phyloP scores from a whole-genome alignment of 2,113 vertebrate species.

The Rafetus swinhoei region DNA sequence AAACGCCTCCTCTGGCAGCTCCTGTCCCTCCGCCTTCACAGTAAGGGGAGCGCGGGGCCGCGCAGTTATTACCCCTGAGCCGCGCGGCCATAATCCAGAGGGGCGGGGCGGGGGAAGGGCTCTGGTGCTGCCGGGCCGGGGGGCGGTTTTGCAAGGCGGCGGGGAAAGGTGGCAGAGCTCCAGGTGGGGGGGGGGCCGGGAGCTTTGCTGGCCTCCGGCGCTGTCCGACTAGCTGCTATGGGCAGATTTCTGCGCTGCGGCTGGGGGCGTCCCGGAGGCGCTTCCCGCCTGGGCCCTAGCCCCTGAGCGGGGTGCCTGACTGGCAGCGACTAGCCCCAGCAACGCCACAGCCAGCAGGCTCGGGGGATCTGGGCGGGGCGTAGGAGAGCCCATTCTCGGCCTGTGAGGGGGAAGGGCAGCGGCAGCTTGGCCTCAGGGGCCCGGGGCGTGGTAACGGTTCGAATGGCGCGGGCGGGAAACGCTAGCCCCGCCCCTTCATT shows the following conservation, averaged over 20 bases:
- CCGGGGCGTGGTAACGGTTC: too few species aligned
- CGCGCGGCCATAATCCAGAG: too few species aligned
- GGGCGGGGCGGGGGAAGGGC: too few species aligned
- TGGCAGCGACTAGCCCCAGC: too few species aligned
- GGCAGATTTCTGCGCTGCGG: too few species aligned
- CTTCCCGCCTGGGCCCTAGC: neutral
- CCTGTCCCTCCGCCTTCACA: neutral
- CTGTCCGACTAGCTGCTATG: too few species aligned
- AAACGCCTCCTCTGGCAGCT: neutral
- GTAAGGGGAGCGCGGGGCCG: neutral
- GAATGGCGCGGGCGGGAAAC: neutral
- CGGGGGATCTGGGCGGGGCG: neutral
- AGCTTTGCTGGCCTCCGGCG: too few species aligned
- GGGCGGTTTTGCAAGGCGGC: too few species aligned
- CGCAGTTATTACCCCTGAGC: rapidly evolving
- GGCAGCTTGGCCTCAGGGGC: rapidly evolving
- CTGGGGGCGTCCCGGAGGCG: rapidly evolving
- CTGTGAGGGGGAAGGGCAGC: rapidly evolving
- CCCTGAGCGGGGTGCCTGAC: too few species aligned
- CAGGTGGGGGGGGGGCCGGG: too few species aligned
- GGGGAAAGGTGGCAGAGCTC: too few species aligned
- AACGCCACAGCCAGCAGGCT: neutral
- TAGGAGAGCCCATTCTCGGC: neutral
- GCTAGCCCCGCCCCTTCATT: rapidly evolving
- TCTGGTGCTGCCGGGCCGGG: too few species aligned